Percentiles rank a stretch among this genome's conserved stretches.
Evolutionary conservation across 2,888 invertebrate species (phyloP).

Genomic region (Agrochola litura): DNA sequence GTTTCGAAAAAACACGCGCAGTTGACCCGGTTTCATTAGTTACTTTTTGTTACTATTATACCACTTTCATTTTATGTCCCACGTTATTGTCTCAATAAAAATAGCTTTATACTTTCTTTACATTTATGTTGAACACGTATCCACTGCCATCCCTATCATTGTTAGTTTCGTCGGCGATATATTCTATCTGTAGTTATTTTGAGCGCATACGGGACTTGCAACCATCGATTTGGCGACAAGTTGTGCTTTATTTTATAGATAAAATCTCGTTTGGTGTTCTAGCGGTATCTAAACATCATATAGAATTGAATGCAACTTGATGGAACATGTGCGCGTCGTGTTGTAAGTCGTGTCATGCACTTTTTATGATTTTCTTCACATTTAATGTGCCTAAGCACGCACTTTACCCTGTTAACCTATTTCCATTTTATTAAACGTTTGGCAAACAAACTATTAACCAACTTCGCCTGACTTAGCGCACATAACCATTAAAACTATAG

Average conservation of each 20-base stretch:
- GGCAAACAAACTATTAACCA: slow-evolving; percentile 17
- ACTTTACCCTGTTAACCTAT: neutral
- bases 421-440: slow-evolving; percentile 14
- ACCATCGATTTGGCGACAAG: slow-evolving; percentile 12
- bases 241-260: slow-evolving; percentile 25
- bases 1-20: too few relatives aligned
- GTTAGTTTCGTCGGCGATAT: slow-evolving; percentile 37
- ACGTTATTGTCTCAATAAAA: slow-evolving; percentile 48
- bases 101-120: slow-evolving; percentile 39
- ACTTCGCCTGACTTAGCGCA: slow-evolving; percentile 41
- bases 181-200: neutral
- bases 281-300: neutral
- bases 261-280: neutral
- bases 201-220: slow-evolving; percentile 30
- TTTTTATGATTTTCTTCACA: neutral
- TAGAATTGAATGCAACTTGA: slow-evolving; percentile 28
- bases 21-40: neutral
- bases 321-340: neutral
- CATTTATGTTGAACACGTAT: slow-evolving; percentile 36
- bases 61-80: slow-evolving; percentile 32
- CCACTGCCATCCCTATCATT: slow-evolving; percentile 62
- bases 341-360: slow-evolving; percentile 35
- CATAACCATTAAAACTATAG: slow-evolving; percentile 51
- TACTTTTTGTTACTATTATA: slow-evolving; percentile 43
- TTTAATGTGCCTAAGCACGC: slow-evolving; percentile 5